These are phyloP conservation scores for Tachina lurida DNA, from an alignment of 2,888 invertebrate genomes.

Conservation along the genomic window DNA sequence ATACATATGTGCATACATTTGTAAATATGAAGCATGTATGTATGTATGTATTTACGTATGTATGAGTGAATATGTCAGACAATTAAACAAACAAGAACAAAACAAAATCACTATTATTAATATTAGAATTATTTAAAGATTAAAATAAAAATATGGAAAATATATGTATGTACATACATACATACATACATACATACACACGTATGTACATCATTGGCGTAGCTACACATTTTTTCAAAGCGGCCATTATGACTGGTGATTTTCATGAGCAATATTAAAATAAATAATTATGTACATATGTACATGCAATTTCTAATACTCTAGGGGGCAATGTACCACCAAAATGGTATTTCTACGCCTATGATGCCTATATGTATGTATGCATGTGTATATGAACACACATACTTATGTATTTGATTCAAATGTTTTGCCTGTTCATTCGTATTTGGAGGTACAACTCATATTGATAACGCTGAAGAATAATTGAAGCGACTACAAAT, in stretches of 20 bases:
- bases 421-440: slow-evolving; percentile 27
- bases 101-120: slow-evolving; percentile 37
- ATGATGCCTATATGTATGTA: neutral
- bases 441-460: slow-evolving; percentile 38
- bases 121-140: slow-evolving; percentile 57
- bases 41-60: neutral
- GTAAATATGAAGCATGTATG: neutral
- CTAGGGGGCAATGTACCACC: no score
- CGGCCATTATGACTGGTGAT: no score
- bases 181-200: neutral
- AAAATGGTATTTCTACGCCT: no score
- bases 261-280: no score
- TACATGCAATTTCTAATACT: no score
- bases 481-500: slow-evolving; percentile 30
- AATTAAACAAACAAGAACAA: slow-evolving; percentile 46
- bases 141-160: slow-evolving; percentile 21
- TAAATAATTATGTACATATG: no score
- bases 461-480: slow-evolving; percentile 53
- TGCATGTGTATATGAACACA: neutral
- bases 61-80: slow-evolving; percentile 16
- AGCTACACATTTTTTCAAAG: no score
- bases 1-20: neutral
- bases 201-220: neutral
- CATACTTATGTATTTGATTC: neutral
- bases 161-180: neutral